These are phyloP conservation scores for Rhopalosiphum nymphaeae DNA, from an alignment of 2,888 invertebrate genomes.

Conservation along the genomic window DNA sequence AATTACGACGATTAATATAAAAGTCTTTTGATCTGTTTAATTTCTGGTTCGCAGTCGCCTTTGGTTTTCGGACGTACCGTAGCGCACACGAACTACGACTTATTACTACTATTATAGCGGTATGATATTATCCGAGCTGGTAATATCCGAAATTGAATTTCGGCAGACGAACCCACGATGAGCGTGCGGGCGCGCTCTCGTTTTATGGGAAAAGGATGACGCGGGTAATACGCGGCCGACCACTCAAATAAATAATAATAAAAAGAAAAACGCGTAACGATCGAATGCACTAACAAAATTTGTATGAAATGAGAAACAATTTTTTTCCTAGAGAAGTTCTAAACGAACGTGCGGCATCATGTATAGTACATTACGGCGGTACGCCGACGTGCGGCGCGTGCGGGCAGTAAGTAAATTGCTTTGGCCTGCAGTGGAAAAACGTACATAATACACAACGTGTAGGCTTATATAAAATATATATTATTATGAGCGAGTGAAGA, in stretches of 20 bases:
- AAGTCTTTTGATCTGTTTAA: not conserved
- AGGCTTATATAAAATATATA: not conserved
- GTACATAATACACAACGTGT: not conserved
- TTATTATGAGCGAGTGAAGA: not conserved
- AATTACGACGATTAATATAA: not conserved
- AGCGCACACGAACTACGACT: not conserved
- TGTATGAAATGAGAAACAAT: slow-evolving; percentile 6
- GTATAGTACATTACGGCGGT: not conserved
- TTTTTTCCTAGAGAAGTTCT: slow-evolving; percentile 13
- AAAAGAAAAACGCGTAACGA: slow-evolving; percentile 14
- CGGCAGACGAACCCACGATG: not conserved
- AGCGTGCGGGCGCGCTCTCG: not conserved
- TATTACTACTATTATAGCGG: too few relatives aligned
- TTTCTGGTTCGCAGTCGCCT: not conserved
- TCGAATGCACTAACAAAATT: slow-evolving; percentile 51
- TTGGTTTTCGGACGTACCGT: not conserved
- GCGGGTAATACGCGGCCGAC: not conserved
- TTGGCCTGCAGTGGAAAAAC: slow-evolving; percentile 1
- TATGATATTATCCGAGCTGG: not conserved
- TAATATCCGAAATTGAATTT: slow-evolving; percentile 54
- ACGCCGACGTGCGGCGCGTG: not conserved
- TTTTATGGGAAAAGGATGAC: not conserved
- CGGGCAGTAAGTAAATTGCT: slow-evolving; percentile 31
- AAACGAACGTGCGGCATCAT: not conserved
- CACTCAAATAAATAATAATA: slow-evolving; percentile 27